Conservation (phyloP, 2,113 vertebrate species). For the Mellivora capensis region DNA sequence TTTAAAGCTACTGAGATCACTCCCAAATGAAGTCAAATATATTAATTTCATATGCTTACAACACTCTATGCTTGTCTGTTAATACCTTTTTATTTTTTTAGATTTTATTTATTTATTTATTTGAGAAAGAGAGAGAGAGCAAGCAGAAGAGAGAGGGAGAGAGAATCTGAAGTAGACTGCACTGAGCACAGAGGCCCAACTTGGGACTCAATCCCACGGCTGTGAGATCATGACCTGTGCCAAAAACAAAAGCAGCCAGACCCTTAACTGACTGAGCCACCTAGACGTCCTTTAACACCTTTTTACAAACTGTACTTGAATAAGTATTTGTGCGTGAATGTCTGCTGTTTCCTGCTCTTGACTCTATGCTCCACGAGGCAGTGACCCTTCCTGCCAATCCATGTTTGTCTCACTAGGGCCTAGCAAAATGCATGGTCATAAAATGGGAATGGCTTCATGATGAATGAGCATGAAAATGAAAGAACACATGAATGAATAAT, state of each 20-base stretch:
- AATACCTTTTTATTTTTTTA: background rate
- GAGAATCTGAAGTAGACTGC: background rate
- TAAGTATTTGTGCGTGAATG: background rate
- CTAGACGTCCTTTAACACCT: background rate
- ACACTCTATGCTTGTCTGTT: background rate
- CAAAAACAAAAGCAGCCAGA: background rate
- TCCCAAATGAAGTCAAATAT: background rate
- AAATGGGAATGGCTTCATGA: background rate
- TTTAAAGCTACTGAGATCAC: background rate
- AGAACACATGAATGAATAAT: background rate
- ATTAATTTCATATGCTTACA: background rate
- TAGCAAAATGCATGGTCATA: background rate
- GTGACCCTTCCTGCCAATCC: background rate
- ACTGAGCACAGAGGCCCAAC: background rate
- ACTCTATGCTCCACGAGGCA: background rate
- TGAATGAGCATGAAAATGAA: background rate
- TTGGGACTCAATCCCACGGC: background rate
- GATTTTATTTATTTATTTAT: background rate
- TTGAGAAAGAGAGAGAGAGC: background rate
- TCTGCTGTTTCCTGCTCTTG: background rate
- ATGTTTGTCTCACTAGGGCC: background rate
- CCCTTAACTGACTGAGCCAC: background rate
- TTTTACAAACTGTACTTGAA: background rate
- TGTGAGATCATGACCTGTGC: background rate
- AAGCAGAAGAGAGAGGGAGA: background rate